A percentile compares a stretch with the other conserved stretches of the same genome.
These are phyloP conservation scores for Elymnias hypermnestra DNA, from an alignment of 1,140 invertebrate genomes.

Conservation along the genomic window DNA sequence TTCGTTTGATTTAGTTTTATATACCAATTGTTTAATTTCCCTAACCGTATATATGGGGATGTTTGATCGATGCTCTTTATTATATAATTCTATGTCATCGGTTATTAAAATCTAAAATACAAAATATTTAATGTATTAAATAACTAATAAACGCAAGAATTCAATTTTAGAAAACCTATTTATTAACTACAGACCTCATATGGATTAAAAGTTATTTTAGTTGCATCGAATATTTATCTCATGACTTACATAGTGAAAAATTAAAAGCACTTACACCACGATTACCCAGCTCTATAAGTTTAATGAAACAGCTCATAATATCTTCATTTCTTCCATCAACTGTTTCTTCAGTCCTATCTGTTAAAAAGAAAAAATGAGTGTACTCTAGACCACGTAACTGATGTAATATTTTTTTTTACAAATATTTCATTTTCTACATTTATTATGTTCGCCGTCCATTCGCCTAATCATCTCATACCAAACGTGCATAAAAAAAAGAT, in stretches of 20 bases:
- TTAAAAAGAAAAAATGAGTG: background rate
- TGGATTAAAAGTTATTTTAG: too few relatives aligned
- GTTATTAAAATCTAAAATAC: constrained; percentile 36
- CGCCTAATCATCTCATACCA: too few relatives aligned
- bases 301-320: constrained; percentile 9
- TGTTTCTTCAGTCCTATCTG: background rate
- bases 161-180: too few relatives aligned
- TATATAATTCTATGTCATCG: constrained; percentile 30
- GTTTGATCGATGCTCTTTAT: constrained; percentile 12
- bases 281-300: constrained; percentile 3
- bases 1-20: constrained; percentile 6
- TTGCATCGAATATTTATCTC: too few relatives aligned
- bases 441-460: too few relatives aligned
- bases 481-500: too few relatives aligned
- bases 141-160: too few relatives aligned
- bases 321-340: background rate
- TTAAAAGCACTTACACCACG: constrained; percentile 7
- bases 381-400: too few relatives aligned
- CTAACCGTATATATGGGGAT: constrained; percentile 31
- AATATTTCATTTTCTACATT: too few relatives aligned
- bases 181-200: too few relatives aligned
- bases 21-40: constrained; percentile 36
- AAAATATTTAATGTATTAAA: background rate
- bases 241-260: too few relatives aligned
- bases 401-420: too few relatives aligned